Evolutionary conservation across 2,797 vertebrate genomes (phyloP).

Genomic region (Peromyscus aztecus): DNA sequence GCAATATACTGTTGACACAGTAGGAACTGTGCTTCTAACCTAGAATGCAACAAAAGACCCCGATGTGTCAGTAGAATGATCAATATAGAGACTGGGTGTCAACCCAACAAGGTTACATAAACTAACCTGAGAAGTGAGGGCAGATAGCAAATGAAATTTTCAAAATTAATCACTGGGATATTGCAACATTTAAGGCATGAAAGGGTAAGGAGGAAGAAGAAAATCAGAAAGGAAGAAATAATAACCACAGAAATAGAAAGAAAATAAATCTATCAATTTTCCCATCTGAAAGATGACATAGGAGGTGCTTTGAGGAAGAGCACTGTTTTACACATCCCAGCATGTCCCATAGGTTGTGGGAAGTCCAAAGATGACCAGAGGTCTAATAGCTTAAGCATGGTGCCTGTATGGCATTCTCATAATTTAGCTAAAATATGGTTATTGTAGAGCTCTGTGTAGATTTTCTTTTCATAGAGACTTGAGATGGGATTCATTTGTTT

Average conservation of each 20-base stretch:
- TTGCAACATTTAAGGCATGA: background rate
- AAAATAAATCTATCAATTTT: background rate
- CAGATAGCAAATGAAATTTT: rapidly evolving
- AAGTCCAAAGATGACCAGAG: background rate
- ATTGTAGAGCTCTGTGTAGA: background rate
- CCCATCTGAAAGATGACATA: background rate
- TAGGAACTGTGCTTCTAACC: background rate
- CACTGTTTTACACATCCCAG: background rate
- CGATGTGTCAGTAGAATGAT: background rate
- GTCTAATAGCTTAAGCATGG: background rate
- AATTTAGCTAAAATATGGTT: background rate
- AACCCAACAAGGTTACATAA: rapidly evolving
- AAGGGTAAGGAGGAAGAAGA: background rate
- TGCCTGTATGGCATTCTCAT: background rate
- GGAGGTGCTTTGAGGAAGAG: background rate
- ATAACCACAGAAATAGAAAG: background rate
- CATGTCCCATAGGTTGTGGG: background rate
- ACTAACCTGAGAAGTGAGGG: background rate
- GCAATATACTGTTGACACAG: rapidly evolving
- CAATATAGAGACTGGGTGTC: background rate
- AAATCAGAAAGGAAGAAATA: background rate
- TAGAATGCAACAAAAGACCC: background rate
- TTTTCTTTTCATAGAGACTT: background rate
- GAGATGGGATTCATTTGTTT: background rate
- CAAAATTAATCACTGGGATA: background rate